Percentiles rank a stretch among this genome's conserved stretches.
phyloP scores from a whole-genome alignment of 2,113 vertebrate genomes.

The Andinoacara biseriatus region DNA sequence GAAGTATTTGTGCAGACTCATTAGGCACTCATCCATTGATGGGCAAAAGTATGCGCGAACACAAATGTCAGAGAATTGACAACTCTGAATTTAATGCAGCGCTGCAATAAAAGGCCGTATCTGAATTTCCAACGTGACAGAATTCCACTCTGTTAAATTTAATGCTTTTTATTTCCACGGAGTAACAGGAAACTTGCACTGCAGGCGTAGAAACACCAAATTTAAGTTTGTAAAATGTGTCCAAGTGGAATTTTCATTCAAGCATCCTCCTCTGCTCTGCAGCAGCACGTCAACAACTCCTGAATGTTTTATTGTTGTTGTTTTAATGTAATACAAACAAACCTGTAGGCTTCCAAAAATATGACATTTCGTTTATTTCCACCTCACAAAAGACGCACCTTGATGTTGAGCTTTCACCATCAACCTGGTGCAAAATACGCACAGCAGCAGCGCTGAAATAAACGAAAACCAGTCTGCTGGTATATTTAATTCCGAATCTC shows the following conservation, averaged over 20 bases:
- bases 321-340: conserved; percentile 14
- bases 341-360: neutral
- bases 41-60: too few species aligned
- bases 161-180: neutral
- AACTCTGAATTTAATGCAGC: neutral
- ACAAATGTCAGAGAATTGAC: neutral
- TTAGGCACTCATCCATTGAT: neutral
- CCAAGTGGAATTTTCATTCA: neutral
- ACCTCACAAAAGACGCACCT: neutral
- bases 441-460: neutral
- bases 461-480: neutral
- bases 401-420: conserved; percentile 1
- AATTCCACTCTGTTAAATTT: neutral
- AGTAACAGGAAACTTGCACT: neutral
- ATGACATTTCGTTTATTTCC: conserved; percentile 8
- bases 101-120: neutral
- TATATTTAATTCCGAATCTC: neutral
- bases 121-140: neutral
- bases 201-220: conserved; percentile 1
- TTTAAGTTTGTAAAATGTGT: neutral
- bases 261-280: conserved; percentile 44
- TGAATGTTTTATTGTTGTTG: conserved; percentile 34
- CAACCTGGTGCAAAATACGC: neutral
- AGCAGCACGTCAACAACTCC: conserved; percentile 23
- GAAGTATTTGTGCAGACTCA: neutral